Evolutionary conservation across 1,140 invertebrate genomes (phyloP), one percentile per base, ranked within the genome.

Genomic region (Nephila pilipes): DNA sequence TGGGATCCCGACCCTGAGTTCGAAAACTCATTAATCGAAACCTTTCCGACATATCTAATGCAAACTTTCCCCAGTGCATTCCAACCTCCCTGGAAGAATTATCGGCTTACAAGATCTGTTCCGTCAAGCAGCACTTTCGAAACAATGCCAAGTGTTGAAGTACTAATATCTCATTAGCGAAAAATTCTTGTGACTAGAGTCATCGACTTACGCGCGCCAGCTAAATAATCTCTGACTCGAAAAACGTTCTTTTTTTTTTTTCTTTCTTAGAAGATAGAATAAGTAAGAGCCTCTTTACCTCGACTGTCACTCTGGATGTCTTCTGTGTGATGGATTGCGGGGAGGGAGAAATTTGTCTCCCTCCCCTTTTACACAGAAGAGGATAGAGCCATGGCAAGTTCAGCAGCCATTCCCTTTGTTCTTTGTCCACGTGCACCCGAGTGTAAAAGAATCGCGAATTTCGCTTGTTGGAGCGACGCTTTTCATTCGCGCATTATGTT

Each of bases 291-390:
- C 87, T 69, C 63, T 46, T 69, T 88, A 88, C 87, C 58, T 46
- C 58, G 20, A 10, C 87, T 88, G 87, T 88, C 87, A 88, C 87
- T 88, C 60, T 75, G n/a, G 22, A 88, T 88, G 87, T 88, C 87
- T 75, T 75, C 87, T 32, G 32, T 88, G n/a, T 88, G 87, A 88
- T 88, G 87, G 87, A 88, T 88, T 88, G 87, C 87, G 60, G 16
- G 3, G 2, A 29, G 29, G 55, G 16, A 25, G 54, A 55, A 5
- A 3, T 12, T 5, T 12, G 1, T 16, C 18, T 16, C 14, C 25
- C 12, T 18, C 81, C 54, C n/a, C 46, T 22, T 85, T 69, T 75
- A 88, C 20, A 25, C 55, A 36, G 54, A 79, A 79, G 38, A 38
- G 54, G 12, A 83, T 46, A 54, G 54, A 81, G 63, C n/a, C 1